Evolutionary conservation across 2,113 vertebrate species (phyloP), one percentile per base, ranked within the genome.

Genomic region (Brachyistius frenatus): DNA sequence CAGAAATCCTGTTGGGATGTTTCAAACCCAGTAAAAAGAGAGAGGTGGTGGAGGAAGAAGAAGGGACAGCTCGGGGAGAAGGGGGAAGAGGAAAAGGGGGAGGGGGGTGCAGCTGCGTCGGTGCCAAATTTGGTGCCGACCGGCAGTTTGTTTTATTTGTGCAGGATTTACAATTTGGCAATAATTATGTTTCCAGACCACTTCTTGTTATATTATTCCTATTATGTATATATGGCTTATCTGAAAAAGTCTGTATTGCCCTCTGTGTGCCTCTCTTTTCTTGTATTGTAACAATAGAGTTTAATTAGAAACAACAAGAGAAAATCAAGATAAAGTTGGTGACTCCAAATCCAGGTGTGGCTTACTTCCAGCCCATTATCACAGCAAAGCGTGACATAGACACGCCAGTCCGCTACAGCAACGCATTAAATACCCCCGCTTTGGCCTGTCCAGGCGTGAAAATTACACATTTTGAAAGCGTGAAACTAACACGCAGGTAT

Each of bases 1-100:
- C 52, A 80, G 56, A 78, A 78, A 49, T 53, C 62, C 46, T 80
- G 68, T 5, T 36, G 79, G 72, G 79, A 54, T 44, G 63, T 52
- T 50, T 80, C 60, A 36, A 13, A 61, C 54, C 33, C 30, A 64
- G 69, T 30, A 10, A 47, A 70, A 78, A 81, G 52, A 76, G 76
- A 65, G 54, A 41, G 54, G 65, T 69, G 54, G 61, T 50, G 36
- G 56, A 52, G 35, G 7, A 14, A 75, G 41, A 56, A 57, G 23
- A 36, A 62, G 50, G 44, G 64, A 23, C 36, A 32, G 49, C 37
- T 62, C 23, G 14, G 16, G 6, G 15, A 30, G 47, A 54, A 23
- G 23, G 23, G 23, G 23, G 23, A 23, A 23, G 23, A 23, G 23
- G 23, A 23, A 23, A 1, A 23, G 23, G 69, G 16, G 11, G 37